Evolutionary conservation across 2,113 vertebrate species (phyloP), one percentile per base, ranked within the genome.

Genomic region (Pipra filicauda): DNA sequence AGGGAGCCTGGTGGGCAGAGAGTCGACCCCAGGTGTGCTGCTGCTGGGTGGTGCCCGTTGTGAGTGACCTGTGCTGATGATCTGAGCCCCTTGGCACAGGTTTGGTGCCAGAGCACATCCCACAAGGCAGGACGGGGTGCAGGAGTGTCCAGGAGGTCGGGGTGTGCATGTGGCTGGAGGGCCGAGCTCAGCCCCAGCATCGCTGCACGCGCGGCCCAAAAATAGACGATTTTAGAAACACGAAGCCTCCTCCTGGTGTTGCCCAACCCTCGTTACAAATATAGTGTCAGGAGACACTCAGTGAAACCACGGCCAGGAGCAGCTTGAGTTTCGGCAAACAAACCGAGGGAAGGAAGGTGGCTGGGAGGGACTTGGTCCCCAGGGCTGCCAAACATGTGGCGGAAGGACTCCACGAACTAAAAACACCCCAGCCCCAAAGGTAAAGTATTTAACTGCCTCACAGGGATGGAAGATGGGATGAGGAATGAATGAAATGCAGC

Each of bases 41-140:
- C 65, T 82, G 54, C 58, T 37, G n/a, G 12, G 19, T 48, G 43
- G 30, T 87, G 19, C 30, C 48, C 11, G 5, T 51, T 46, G 20
- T 54, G 20, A 39, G 41, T 24, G 58, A 81, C 27, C 65, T 57
- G 31, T 3, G 37, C 48, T 30, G 62, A 13, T 12, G n/a, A 46
- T 19, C 43, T 24, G 74, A 86, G 39, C 22, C 16, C 46, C 52
- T 69, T 44, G 71, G 67, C 43, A 33, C 46, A 39, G 27, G 23
- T 46, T 49, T 43, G 75, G 27, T 48, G 54, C 48, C 21, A 6
- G 23, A 49, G 41, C 67, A 49, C 0, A 4, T 55, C 69, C 44
- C 44, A 46, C 0, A 2, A 64, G 58, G 37, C 0, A 4, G 43
- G 51, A 52, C 0, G 0, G 51, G 9, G 16, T 5, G 48, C 48